Base-by-base conservation (phyloP, 2,797 vertebrate genomes). In the Champsocephalus esox region DNA sequence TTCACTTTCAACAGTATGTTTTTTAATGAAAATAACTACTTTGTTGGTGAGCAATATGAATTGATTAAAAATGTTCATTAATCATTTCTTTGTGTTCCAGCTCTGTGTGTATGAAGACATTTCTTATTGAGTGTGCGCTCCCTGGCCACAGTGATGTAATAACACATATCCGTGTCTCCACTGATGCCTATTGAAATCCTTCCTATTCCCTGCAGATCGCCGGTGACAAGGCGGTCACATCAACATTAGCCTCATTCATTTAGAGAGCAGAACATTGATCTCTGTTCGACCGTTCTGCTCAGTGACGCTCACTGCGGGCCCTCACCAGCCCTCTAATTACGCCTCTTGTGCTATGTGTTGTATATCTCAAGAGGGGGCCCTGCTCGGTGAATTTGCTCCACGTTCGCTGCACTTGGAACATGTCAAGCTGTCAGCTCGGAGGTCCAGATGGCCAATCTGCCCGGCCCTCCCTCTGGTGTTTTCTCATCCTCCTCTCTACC, bases 1-100 rank as follows among this genome's bases (percentile, higher is more conserved):
- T 95, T 94, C 90, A 89, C 89, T 88, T 90, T 90, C 87, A 88
- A 89, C 80, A 71, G 88, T 93, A 87, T 93, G 92, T 95, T 95
- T 95, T 94, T 85, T 95, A 92, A 94, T 86, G 77, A 92, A 88
- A 94, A 91, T 82, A 69, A 86, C 81, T 79, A 93, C 86, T 88
- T 89, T 86, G 90, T 90, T 91, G 88, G 82, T 92, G 86, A 92
- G 89, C 89, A 93, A 94, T 90, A 94, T 90, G 84, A 91, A 91
- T 88, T 90, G 88, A 93, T 91, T 92, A 92, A 38, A 94, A 94
- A 89, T 79, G 88, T 83, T 82, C 78, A 87, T 88, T 72, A 86
- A 89, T 90, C 81, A 74, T 81, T 74, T 8, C 63, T 17, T 28
- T 62, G 77, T 61, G 70, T 77, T 77, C 14, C 45, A 59, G 43